A percentile compares a stretch with the other conserved stretches of the same genome.
These are phyloP conservation scores for Iselma pallidipennis DNA, from an alignment of 2,888 invertebrate genomes.

Conservation along the genomic window DNA sequence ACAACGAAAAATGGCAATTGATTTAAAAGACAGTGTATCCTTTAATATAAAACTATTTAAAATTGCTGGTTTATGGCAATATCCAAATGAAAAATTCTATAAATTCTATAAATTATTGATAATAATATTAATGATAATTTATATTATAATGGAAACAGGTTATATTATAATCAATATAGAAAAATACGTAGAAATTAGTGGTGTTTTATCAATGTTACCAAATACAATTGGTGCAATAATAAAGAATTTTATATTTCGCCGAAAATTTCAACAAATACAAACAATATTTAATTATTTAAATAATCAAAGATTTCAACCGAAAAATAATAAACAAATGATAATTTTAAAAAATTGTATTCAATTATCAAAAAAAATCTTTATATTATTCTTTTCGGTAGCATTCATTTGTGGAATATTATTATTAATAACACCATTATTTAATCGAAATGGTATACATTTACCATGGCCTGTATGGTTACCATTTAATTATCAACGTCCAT, in stretches of 20 bases:
- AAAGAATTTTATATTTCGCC: background rate
- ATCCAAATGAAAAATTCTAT: background rate
- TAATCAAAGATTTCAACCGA: constrained; percentile 3
- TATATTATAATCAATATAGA: background rate
- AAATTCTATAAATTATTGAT: background rate
- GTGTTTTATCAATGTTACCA: background rate
- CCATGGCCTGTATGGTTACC: background rate
- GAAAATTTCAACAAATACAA: background rate
- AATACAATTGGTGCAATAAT: background rate
- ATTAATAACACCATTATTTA: background rate
- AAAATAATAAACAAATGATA: background rate
- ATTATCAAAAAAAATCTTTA: constrained; percentile 8
- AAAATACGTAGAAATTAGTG: background rate
- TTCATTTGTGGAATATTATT: background rate
- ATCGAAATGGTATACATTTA: background rate
- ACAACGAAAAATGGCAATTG: background rate
- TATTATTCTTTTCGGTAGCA: background rate
- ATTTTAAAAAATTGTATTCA: constrained; percentile 2
- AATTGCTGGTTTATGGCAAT: background rate
- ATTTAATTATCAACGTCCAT: background rate
- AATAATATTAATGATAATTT: background rate
- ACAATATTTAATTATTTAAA: constrained; percentile 5
- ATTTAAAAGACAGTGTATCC: background rate
- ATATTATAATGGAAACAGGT: background rate
- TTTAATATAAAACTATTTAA: background rate